Conservation (phyloP, 2,113 vertebrate genomes). For the Morone chrysops region DNA sequence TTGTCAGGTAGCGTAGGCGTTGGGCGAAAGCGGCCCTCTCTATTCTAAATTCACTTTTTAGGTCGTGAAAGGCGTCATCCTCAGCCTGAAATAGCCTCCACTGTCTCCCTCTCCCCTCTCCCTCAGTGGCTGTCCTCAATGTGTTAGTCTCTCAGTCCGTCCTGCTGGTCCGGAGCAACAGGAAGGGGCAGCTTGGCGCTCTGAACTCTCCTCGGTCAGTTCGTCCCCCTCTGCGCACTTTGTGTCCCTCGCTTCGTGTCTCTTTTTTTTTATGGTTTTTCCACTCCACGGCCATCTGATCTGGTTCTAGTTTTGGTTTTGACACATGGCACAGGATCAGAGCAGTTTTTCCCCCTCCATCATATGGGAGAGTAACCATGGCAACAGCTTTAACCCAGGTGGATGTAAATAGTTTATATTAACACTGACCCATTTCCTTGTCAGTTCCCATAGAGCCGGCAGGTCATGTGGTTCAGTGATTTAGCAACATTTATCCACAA, state of each 20-base stretch:
- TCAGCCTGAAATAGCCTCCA: slow-evolving; percentile 67
- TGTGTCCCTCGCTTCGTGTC: neutral
- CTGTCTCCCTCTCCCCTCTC: slow-evolving; percentile 45
- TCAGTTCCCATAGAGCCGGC: neutral
- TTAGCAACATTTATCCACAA: slow-evolving; percentile 23
- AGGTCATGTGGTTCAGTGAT: slow-evolving; percentile 38
- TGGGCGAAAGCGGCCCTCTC: neutral
- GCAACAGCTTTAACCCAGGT: slow-evolving; percentile 39
- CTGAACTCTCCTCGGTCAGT: slow-evolving; percentile 26
- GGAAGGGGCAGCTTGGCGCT: slow-evolving; percentile 2
- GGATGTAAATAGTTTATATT: slow-evolving; percentile 10
- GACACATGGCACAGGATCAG: neutral
- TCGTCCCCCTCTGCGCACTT: neutral
- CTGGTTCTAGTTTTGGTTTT: neutral
- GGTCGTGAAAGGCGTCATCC: slow-evolving; percentile 68
- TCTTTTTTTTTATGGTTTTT: neutral
- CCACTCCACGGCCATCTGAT: neutral
- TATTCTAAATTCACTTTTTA: slow-evolving; percentile 67
- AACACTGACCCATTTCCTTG: slow-evolving; percentile 52
- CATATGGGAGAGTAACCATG: slow-evolving; percentile 14
- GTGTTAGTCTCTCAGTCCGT: slow-evolving; percentile 44
- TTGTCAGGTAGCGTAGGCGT: neutral
- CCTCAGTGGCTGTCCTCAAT: slow-evolving; percentile 78
- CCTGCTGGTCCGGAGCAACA: slow-evolving; percentile 27
- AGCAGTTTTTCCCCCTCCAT: too few relatives aligned